Evolutionary conservation across 2,888 invertebrate genomes (phyloP).

Genomic region (Saturnia pavonia): DNA sequence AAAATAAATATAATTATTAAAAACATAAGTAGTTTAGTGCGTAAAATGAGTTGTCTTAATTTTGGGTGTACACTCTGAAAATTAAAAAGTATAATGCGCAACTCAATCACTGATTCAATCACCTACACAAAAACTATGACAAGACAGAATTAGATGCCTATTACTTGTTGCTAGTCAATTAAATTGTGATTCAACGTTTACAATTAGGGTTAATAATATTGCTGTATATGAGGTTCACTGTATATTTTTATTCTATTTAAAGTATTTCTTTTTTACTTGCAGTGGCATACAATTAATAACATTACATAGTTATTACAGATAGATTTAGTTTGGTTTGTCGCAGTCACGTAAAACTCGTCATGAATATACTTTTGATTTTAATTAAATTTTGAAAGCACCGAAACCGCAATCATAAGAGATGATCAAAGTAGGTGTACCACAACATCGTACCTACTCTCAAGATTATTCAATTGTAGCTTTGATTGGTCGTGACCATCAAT

Average conservation of each 20-base stretch:
- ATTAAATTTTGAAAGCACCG: background rate
- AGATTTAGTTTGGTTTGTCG: no score
- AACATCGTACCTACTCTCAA: background rate
- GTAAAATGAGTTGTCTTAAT: background rate
- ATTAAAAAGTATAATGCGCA: background rate
- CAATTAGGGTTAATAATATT: background rate
- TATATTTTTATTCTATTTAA: background rate
- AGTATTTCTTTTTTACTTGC: no score
- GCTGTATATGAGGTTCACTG: background rate
- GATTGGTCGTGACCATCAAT: background rate
- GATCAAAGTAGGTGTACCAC: background rate
- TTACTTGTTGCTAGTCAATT: background rate
- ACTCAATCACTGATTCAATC: slow-evolving; percentile 11
- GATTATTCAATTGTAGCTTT: background rate
- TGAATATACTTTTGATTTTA: background rate
- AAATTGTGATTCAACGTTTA: background rate
- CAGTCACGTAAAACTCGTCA: no score
- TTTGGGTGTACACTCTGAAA: background rate
- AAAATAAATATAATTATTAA: background rate
- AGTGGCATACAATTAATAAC: no score
- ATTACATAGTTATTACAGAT: no score
- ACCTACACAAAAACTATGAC: slow-evolving; percentile 6
- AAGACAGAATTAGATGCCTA: background rate
- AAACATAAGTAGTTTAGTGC: background rate
- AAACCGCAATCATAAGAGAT: background rate